These are phyloP conservation scores for Drosophila miranda DNA, from an alignment of 1,140 invertebrate genomes.

Conservation along the genomic window DNA sequence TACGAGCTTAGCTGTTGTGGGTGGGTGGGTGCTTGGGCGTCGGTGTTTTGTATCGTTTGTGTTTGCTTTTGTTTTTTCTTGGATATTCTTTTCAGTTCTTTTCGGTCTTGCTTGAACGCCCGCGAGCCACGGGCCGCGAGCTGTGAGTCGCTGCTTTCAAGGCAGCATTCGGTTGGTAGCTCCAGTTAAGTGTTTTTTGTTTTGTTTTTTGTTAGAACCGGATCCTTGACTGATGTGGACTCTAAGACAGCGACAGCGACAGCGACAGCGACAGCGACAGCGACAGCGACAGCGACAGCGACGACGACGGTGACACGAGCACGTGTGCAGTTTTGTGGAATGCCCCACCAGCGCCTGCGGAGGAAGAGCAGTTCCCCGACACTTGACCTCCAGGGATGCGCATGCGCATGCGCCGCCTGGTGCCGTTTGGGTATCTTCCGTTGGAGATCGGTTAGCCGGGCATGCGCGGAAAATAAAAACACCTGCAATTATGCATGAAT, in stretches of 20 bases:
- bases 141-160: slow-evolving; percentile 25
- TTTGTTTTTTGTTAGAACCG: slow-evolving; percentile 22
- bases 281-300: slow-evolving; percentile 10
- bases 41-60: slow-evolving; percentile 2
- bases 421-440: slow-evolving; percentile 5
- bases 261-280: no score
- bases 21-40: slow-evolving; percentile 5
- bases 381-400: slow-evolving; percentile 43
- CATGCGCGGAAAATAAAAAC: slow-evolving; percentile 14
- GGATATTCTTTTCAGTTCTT: slow-evolving; percentile 25
- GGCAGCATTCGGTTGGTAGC: slow-evolving; percentile 44
- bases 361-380: slow-evolving; percentile 40
- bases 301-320: neutral
- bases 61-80: neutral
- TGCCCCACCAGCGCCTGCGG: slow-evolving; percentile 16
- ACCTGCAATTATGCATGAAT: slow-evolving; percentile 59
- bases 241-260: slow-evolving; percentile 3
- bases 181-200: slow-evolving; percentile 41
- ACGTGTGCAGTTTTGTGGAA: neutral
- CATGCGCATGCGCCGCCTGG: neutral
- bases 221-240: slow-evolving; percentile 37
- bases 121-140: slow-evolving; percentile 11
- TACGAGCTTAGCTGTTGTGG: slow-evolving; percentile 16
- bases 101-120: slow-evolving; percentile 47
- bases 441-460: neutral